Evolutionary conservation across 2,797 vertebrate species (phyloP).

Genomic region (Malacoctenus gilli): DNA sequence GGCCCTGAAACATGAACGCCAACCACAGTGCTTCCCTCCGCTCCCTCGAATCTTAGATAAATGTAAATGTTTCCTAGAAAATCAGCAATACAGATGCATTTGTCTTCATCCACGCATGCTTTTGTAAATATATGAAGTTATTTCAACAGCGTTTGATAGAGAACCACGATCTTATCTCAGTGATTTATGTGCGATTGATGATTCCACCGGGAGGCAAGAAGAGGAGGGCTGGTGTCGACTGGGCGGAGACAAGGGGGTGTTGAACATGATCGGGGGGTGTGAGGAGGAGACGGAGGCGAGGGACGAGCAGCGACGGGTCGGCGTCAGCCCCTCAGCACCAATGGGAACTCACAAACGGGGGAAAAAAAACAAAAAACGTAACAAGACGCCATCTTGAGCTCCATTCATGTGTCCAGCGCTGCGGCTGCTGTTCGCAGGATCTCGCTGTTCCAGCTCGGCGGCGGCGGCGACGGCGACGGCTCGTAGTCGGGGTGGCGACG

Average conservation of each 20-base stretch:
- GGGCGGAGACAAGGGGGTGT: conserved; percentile 32
- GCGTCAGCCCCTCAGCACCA: conserved; percentile 61
- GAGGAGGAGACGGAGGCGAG: conserved; percentile 25
- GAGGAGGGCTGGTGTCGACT: conserved; percentile 6
- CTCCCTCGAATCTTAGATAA: too few species aligned
- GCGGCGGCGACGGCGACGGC: conserved; percentile 74
- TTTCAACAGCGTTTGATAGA: not conserved
- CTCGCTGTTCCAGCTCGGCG: conserved; percentile 75
- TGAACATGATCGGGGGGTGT: conserved; percentile 53
- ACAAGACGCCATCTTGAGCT: conserved; percentile 71
- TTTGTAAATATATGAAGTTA: too few species aligned
- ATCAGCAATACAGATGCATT: too few species aligned
- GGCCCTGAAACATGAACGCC: too few species aligned
- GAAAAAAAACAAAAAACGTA: too few species aligned
- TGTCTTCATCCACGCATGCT: too few species aligned
- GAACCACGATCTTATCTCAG: conserved; percentile 31
- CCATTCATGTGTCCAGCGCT: conserved; percentile 58
- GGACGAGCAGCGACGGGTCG: conserved; percentile 37
- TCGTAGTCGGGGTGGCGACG: conserved; percentile 72
- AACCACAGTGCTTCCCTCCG: too few species aligned
- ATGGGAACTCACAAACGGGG: conserved; percentile 54
- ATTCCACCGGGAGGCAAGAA: conserved; percentile 3
- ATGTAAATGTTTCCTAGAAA: too few species aligned
- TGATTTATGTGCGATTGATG: conserved; percentile 2
- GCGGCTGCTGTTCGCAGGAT: conserved; percentile 59